Conservation (phyloP, 2,888 invertebrate species). For the Cheiracanthium punctorium region DNA sequence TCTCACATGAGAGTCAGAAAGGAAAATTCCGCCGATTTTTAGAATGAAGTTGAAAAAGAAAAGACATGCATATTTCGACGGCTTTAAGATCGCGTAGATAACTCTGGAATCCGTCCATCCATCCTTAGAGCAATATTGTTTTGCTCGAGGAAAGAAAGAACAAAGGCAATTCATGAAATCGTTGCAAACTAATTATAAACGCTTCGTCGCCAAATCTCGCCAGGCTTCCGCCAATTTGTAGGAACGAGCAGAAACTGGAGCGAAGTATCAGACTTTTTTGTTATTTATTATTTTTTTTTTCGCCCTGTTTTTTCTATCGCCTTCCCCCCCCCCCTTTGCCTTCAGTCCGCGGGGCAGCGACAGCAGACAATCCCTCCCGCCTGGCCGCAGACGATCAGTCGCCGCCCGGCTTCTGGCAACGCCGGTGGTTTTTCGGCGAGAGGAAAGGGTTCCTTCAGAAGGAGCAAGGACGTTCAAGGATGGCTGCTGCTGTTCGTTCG, state of each 20-base stretch:
- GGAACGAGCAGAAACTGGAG: neutral
- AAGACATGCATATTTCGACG: too few species aligned
- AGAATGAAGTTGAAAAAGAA: too few species aligned
- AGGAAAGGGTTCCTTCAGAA: neutral
- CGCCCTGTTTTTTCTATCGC: neutral
- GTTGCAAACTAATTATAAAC: neutral
- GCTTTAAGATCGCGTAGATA: too few species aligned
- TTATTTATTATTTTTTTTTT: neutral
- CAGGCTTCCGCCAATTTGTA: neutral
- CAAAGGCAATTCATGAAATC: too few species aligned
- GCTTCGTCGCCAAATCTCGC: neutral
- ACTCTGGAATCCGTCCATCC: too few species aligned
- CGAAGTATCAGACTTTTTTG: neutral
- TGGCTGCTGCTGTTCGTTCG: constrained; percentile 10
- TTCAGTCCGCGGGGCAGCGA: neutral
- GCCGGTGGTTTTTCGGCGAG: constrained; percentile 36
- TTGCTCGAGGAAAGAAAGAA: too few species aligned
- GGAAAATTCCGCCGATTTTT: too few species aligned
- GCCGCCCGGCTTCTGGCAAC: constrained; percentile 47
- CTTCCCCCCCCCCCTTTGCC: neutral
- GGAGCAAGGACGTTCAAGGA: constrained; percentile 65
- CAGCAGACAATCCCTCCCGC: constrained; percentile 46
- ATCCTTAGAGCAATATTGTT: too few species aligned
- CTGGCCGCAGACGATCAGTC: constrained; percentile 45
- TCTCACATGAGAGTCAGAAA: too few species aligned